Base-by-base conservation (phyloP, 2,888 invertebrate genomes). In the Drosophila testacea region DNA sequence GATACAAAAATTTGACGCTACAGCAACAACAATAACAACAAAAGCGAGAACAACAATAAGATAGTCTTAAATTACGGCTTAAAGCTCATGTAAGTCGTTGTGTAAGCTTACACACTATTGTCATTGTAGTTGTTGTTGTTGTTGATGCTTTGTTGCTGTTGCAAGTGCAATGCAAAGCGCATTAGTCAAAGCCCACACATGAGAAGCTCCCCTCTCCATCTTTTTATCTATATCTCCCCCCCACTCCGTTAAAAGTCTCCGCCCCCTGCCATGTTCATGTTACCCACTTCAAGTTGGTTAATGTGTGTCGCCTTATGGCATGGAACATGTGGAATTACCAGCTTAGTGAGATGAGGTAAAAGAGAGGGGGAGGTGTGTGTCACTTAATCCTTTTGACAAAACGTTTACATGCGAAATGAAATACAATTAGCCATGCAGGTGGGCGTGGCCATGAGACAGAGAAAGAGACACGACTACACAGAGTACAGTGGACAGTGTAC, bases 371-470 rank as follows among this genome's bases (percentile, higher is more conserved):
- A 60, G 62, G 36, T 63, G 64, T 54, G 67, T 75, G 76, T 68
- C 62, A 72, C 61, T 69, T 88, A 88, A 88, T 88, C 88, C 88
- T 83, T 79, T 89, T 81, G 86, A 84, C 90, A 88, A 89, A 88
- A 86, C 86, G 88, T 81, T 83, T 84, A 73, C 81, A 74, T 76
- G 72, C 64, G 69, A 74, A 72, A 78, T 74, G 83, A 73, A 83
- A 83, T 80, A 76, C 83, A 83, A 81, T 81, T 84, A 77, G 83
- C 71, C 28, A 69, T 61, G 69, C 65, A 74, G 60, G 73, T 80
- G 73, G 76, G 72, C 71, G 79, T 70, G 77, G 75, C 55, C n/a
- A 34, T n/a, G 36, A 28, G 38, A 42, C 30, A 56, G 16, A n/a
- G 38, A 52, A n/a, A 30, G 44, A 39, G 11, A 57, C 42, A 44